Conservation (phyloP, 2,797 vertebrate species). For the Brotula barbata region DNA sequence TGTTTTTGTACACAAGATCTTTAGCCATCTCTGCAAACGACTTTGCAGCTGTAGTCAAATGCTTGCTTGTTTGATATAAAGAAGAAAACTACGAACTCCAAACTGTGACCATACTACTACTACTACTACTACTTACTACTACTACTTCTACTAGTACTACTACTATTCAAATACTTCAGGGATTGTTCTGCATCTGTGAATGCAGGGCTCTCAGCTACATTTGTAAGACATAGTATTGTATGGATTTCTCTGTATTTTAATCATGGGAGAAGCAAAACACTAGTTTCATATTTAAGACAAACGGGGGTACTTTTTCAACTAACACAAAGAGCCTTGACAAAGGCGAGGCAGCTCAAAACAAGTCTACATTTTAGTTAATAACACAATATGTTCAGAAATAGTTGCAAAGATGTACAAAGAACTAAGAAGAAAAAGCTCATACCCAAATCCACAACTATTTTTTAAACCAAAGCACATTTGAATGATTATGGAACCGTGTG, state of each 20-base stretch:
- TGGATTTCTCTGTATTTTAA: conserved; percentile 96
- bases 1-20: conserved; percentile 79
- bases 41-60: conserved; percentile 73
- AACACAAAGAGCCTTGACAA: conserved; percentile 82
- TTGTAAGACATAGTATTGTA: conserved; percentile 96
- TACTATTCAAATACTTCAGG: conserved; percentile 91
- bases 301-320: conserved; percentile 82
- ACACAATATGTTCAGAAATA: conserved; percentile 85
- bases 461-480: conserved; percentile 99
- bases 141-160: conserved; percentile 75
- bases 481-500: conserved; percentile 93
- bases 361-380: conserved; percentile 84
- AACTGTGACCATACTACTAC: conserved; percentile 89
- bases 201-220: conserved; percentile 88
- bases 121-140: conserved; percentile 69
- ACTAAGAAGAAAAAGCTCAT: conserved; percentile 86
- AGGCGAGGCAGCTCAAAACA: conserved; percentile 85
- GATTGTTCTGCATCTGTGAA: conserved; percentile 86
- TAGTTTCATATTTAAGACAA: conserved; percentile 97
- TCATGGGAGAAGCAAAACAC: conserved; percentile 92
- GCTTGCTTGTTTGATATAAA: conserved; percentile 78
- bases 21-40: conserved; percentile 76
- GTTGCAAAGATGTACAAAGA: conserved; percentile 83
- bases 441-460: conserved; percentile 99
- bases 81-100: conserved; percentile 81